Evolutionary conservation across 2,888 invertebrate genomes (phyloP).

Genomic region (Nomada fabriciana): DNA sequence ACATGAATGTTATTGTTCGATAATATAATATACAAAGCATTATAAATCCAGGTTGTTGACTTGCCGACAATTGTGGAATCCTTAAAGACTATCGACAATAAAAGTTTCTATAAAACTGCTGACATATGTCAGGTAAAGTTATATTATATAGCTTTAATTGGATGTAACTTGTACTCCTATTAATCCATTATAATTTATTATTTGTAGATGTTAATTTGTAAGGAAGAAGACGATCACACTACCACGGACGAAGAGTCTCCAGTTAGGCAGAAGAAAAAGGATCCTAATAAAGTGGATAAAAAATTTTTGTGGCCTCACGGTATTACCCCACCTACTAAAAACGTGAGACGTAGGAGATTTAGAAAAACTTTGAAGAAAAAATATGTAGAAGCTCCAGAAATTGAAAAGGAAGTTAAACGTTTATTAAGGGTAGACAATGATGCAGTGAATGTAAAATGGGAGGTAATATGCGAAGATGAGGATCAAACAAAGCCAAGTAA

Average conservation of each 20-base stretch:
- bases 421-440: constrained; percentile 96
- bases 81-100: constrained; percentile 97
- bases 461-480: constrained; percentile 95
- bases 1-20: neutral
- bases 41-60: constrained; percentile 89
- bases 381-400: constrained; percentile 98
- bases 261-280: constrained; percentile 92
- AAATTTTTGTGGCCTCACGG: constrained; percentile 98
- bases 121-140: constrained; percentile 93
- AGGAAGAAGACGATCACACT: constrained; percentile 93
- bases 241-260: constrained; percentile 92
- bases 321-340: constrained; percentile 97
- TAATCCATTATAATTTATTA: constrained; percentile 5
- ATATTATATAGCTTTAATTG: neutral
- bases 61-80: constrained; percentile 96
- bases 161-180: neutral
- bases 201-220: constrained; percentile 91
- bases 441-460: constrained; percentile 94
- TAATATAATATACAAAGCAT: neutral
- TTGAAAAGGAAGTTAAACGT: constrained; percentile 98
- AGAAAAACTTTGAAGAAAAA: constrained; percentile 98
- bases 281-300: constrained; percentile 94
- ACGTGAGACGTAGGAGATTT: constrained; percentile 96
- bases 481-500: constrained; percentile 86
- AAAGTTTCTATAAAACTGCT: constrained; percentile 98